Evolutionary conservation across 1,140 invertebrate genomes (phyloP).

Genomic region (Elymnias hypermnestra): DNA sequence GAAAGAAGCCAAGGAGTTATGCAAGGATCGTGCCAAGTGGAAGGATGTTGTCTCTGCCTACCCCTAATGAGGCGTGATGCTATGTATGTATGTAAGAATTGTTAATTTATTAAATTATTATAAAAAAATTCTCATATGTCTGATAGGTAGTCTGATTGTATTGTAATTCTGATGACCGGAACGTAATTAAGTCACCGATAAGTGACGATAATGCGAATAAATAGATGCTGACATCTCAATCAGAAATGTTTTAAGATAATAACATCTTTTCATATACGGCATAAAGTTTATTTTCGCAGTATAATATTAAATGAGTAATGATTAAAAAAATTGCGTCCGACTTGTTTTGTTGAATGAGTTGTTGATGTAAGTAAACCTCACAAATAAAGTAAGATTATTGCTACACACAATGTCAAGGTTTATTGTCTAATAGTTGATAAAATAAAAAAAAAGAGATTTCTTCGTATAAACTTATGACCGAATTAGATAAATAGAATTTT

Average conservation of each 20-base stretch:
- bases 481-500: background rate
- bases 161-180: slow-evolving; percentile 8
- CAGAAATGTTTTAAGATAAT: background rate
- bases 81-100: no score
- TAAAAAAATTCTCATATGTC: no score
- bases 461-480: background rate
- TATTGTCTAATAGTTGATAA: no score
- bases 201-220: slow-evolving; percentile 32
- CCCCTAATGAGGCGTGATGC: no score
- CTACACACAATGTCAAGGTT: slow-evolving; percentile 27
- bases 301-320: slow-evolving; percentile 17
- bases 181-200: slow-evolving; percentile 19
- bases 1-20: no score
- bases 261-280: background rate
- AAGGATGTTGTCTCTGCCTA: no score
- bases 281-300: slow-evolving; percentile 18
- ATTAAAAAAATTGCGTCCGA: slow-evolving; percentile 31
- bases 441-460: no score
- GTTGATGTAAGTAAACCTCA: slow-evolving; percentile 23
- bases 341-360: slow-evolving; percentile 24
- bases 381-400: slow-evolving; percentile 7
- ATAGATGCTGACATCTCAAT: slow-evolving; percentile 21
- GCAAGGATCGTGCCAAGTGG: no score
- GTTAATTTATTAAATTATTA: no score
- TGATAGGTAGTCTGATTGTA: no score